Conservation (phyloP, 2,797 vertebrate species). For the Dromococcyx pavoninus region DNA sequence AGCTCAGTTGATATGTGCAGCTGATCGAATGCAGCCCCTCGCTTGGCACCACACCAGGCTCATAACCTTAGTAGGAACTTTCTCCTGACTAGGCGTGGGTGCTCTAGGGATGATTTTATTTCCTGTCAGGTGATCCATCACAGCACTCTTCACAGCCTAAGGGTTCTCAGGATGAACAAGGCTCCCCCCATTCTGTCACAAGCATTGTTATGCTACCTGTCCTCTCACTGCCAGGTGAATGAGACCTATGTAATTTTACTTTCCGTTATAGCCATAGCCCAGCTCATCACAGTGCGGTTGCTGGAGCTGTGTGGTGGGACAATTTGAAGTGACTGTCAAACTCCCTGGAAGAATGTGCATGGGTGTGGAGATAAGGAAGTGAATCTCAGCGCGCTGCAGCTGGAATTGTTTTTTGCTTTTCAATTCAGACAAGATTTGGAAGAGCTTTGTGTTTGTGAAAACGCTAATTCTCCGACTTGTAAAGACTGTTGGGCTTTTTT, state of each 20-base stretch:
- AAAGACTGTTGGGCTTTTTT: not conserved
- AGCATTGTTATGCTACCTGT: fast-evolving
- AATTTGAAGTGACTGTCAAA: not conserved
- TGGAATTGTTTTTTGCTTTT: not conserved
- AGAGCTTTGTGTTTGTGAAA: not conserved
- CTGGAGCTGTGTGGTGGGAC: not conserved
- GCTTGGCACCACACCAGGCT: not conserved
- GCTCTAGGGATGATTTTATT: not conserved
- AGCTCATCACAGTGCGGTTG: fast-evolving
- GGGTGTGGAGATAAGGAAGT: not conserved
- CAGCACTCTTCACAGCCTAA: not conserved
- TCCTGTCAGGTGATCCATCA: not conserved
- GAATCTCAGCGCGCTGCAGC: not conserved
- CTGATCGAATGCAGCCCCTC: not conserved
- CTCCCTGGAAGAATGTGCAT: not conserved
- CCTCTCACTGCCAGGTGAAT: fast-evolving
- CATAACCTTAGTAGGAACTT: not conserved
- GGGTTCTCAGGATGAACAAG: not conserved
- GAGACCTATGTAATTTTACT: not conserved
- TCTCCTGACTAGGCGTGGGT: not conserved
- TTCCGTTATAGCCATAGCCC: not conserved
- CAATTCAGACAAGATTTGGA: not conserved
- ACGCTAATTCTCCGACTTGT: not conserved
- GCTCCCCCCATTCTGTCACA: not conserved
- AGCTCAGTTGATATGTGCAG: not conserved